Conservation (phyloP, 2,888 invertebrate genomes). For the Caenorhabditis parvicauda region DNA sequence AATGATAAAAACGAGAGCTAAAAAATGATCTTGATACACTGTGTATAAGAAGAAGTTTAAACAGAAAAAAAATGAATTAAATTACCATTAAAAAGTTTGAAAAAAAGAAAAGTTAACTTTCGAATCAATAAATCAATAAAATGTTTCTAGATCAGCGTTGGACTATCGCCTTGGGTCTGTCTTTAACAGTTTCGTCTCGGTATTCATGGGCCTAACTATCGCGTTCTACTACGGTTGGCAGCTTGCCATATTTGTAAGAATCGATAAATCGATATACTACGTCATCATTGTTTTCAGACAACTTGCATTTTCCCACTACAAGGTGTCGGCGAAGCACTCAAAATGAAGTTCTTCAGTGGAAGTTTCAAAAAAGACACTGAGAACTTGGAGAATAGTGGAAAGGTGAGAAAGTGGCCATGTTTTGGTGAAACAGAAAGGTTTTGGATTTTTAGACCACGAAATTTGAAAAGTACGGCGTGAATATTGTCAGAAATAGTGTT, state of each 20-base stretch:
- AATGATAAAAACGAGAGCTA: no score
- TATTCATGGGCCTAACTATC: conserved; percentile 63
- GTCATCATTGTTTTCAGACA: not conserved
- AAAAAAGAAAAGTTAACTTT: not conserved
- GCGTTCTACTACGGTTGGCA: conserved; percentile 65
- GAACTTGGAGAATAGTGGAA: conserved; percentile 66
- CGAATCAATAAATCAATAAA: not conserved
- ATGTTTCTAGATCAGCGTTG: conserved; percentile 62
- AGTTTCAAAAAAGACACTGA: conserved; percentile 65
- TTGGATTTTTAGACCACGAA: no score
- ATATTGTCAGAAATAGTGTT: no score
- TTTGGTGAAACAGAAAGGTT: no score
- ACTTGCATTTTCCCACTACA: conserved; percentile 25
- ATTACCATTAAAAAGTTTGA: not conserved
- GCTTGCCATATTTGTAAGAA: conserved; percentile 63
- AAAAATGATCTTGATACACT: no score
- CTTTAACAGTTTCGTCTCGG: conserved; percentile 63
- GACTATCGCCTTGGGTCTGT: conserved; percentile 64
- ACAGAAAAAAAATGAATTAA: not conserved
- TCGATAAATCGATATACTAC: conserved; percentile 1
- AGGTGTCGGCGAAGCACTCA: conserved; percentile 61
- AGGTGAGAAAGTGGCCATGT: no score
- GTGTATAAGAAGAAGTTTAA: no score
- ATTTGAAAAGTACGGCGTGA: no score
- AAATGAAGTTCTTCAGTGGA: conserved; percentile 63